Base-by-base conservation (phyloP, 1,140 invertebrate species). In the Drosophila kanapiae region DNA sequence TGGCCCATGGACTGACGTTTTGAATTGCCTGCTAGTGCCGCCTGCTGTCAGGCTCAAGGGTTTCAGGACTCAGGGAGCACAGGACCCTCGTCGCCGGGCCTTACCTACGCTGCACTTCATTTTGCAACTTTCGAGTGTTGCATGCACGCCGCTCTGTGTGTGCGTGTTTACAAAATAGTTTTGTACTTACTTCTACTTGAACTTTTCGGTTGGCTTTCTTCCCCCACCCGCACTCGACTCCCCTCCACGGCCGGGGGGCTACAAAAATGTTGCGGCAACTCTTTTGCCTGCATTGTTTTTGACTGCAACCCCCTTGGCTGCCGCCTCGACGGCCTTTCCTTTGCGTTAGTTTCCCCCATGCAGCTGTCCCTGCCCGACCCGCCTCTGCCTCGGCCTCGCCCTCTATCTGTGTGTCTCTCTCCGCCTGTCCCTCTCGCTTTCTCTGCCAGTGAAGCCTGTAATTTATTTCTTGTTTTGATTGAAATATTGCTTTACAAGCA, bases 391-490 rank as follows among this genome's bases (percentile, higher is more conserved):
- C 29, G 27, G 1, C 29, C 11, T n/a, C 53, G 10, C 29, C 33
- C 35, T 10, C 18, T 37, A 38, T 56, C 33, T 56, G 8, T 23
- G 51, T 54, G 18, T 38, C 45, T 54, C 45, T 31, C 31, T 49
- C 59, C 48, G 49, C 37, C 72, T 6, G 35, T 31, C 48, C 69
- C 58, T 69, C 71, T 63, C 74, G 60, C 63, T 53, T 70, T 80
- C 69, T 61, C 85, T 91, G 86, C 86, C 72, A 69, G 63, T 85
- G 86, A 90, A 91, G 86, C 85, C 85, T 79, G 85, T 90, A 90
- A 90, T 90, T 90, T 90, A 90, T 90, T 90, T 91, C 85, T 90
- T 90, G 85, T 90, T 90, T 91, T 90, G 85, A 90, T 90, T 90
- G 85, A 90, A 90, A 90, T 90, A 90, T 90, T 90, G 85, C 85